Evolutionary conservation across 92 coral and sea anemone species (phyloP).

Genomic region (Epizoanthus ramosus): DNA sequence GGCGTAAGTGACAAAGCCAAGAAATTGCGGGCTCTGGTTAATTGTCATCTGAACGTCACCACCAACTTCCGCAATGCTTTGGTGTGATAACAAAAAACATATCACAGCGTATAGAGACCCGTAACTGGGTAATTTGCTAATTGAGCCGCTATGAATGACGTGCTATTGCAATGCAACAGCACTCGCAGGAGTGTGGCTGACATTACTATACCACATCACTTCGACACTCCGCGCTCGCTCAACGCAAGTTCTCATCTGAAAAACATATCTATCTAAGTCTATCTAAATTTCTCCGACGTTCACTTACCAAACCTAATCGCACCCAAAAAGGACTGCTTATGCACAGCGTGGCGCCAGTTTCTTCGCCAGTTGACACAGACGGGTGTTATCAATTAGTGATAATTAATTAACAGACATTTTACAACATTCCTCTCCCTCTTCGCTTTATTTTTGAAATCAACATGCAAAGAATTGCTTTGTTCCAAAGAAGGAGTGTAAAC

Average conservation of each 20-base stretch:
- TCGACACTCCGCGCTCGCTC: conserved; percentile 28
- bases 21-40: conserved; percentile 71
- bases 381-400: conserved; percentile 98
- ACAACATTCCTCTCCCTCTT: conserved; percentile 79
- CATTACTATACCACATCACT: conserved; percentile 16
- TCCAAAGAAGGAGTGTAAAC: conserved; percentile 57
- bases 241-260: conserved; percentile 33
- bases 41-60: conserved; percentile 83
- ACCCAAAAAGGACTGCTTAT: conserved; percentile 59
- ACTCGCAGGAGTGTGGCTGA: conserved; percentile 28
- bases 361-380: conserved; percentile 75
- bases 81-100: conserved; percentile 88
- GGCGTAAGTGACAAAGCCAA: conserved; percentile 83
- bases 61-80: conserved; percentile 78
- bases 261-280: conserved; percentile 28
- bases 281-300: conserved; percentile 36
- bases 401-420: conserved; percentile 98
- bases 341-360: conserved; percentile 84
- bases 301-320: conserved; percentile 56
- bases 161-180: conserved; percentile 28
- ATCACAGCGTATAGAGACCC: conserved; percentile 65
- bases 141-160: conserved; percentile 53
- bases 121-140: conserved; percentile 69
- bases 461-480: conserved; percentile 87
- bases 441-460: conserved; percentile 76